Evolutionary conservation across 2,888 invertebrate species (phyloP).

Genomic region (Buathra laborator): DNA sequence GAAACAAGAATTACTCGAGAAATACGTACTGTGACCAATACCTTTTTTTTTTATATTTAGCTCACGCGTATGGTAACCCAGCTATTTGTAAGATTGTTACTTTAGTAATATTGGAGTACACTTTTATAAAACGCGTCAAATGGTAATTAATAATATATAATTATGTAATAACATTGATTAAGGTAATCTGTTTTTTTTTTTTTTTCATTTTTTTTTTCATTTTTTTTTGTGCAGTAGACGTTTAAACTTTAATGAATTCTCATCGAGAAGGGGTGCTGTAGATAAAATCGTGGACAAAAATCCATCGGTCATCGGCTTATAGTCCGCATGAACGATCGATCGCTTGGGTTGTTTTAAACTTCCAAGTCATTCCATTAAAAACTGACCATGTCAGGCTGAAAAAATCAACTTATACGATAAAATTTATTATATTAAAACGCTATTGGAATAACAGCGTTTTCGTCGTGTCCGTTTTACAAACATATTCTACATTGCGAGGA

Average conservation of each 20-base stretch:
- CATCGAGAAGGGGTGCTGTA: slow-evolving; percentile 81
- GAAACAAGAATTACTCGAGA: slow-evolving; percentile 96
- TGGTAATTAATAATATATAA: slow-evolving; percentile 80
- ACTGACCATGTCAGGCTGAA: slow-evolving; percentile 56
- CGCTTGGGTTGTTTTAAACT: slow-evolving; percentile 44
- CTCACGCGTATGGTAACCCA: slow-evolving; percentile 74
- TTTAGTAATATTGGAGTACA: slow-evolving; percentile 83
- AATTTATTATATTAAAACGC: slow-evolving; percentile 42
- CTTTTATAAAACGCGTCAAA: slow-evolving; percentile 84
- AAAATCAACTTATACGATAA: slow-evolving; percentile 40
- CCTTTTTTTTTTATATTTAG: slow-evolving; percentile 51
- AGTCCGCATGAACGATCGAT: slow-evolving; percentile 55
- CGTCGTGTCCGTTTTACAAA: slow-evolving; percentile 63
- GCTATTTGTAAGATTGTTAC: slow-evolving; percentile 80
- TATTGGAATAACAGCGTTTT: slow-evolving; percentile 29
- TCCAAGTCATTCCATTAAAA: slow-evolving; percentile 48
- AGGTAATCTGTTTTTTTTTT: slow-evolving; percentile 79
- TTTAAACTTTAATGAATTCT: slow-evolving; percentile 82
- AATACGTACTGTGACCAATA: slow-evolving; percentile 87
- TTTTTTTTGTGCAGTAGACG: slow-evolving; percentile 84
- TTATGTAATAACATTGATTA: slow-evolving; percentile 84
- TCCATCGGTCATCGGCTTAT: slow-evolving; percentile 65
- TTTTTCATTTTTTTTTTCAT: not conserved
- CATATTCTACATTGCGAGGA: slow-evolving; percentile 70
- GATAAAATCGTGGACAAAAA: slow-evolving; percentile 81